Evolutionary conservation across 1,140 invertebrate species (phyloP), one percentile per base, ranked within the genome.

Genomic region (Arion vulgaris): DNA sequence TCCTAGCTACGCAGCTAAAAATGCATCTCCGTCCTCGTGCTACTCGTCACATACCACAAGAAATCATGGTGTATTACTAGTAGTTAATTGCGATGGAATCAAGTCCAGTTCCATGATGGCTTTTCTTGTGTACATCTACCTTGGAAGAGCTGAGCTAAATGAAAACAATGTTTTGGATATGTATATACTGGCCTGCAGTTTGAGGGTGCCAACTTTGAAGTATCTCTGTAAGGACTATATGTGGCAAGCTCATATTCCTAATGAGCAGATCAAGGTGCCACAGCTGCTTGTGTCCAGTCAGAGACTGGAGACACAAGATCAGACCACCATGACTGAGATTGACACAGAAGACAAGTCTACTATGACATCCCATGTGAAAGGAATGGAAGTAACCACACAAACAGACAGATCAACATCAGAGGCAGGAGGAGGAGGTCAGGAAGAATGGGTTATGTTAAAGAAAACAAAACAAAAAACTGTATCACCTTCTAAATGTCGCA

Each of bases 41-140:
- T 78, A 11, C 9, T 11, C 45, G 4, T 62, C 76, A n/a, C 32
- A 78, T 7, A 62, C 76, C 32, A 34, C 36, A 19, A 36, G 28
- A 41, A 78, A 66, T 23, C 11, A 62, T 57, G 57, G 76, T 28
- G 78, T 80, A 11, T 26, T 81, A 36, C 80, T 81, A 2, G 26
- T 81, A 7, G 51, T 81, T 15, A 81, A 81, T 71, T 81, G 80
- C 39, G 80, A 81, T 28, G 73, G 68, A 62, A 85, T 85, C 71
- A 81, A 81, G 51, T 66, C 84, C 19, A 72, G 75, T 28, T 85
- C 84, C 38, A 75, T 85, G 28, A 68, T 62, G 1, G 75, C 84
- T 38, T 85, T 85, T 68, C 78, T 85, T 36, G 72, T 79, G 32
- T 82, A 68, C 45, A 80, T 85, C 28, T 85, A 85, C 71, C 80